These are phyloP conservation scores for Entomyzon cyanotis DNA, from an alignment of 2,113 vertebrate species.

Conservation along the genomic window DNA sequence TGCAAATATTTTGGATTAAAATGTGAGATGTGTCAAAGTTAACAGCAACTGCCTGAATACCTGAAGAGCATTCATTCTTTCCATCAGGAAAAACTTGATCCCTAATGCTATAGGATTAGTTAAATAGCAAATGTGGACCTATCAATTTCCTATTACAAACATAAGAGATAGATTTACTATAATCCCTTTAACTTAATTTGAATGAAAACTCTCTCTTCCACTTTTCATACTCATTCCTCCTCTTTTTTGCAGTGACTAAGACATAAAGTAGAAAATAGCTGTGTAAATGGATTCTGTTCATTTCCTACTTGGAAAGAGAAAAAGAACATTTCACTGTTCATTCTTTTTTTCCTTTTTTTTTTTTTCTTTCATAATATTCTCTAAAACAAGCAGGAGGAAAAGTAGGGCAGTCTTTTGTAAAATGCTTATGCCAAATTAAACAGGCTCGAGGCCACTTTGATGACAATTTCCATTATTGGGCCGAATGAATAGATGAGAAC, in stretches of 20 bases:
- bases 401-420: background rate
- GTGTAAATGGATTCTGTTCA: background rate
- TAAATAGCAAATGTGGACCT: background rate
- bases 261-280: background rate
- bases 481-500: background rate
- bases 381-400: slow-evolving; percentile 4
- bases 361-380: background rate
- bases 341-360: background rate
- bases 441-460: background rate
- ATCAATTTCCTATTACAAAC: background rate
- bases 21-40: background rate
- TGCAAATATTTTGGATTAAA: background rate
- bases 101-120: background rate
- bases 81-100: background rate
- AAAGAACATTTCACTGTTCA: background rate
- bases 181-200: background rate
- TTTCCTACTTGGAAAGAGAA: background rate
- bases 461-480: background rate
- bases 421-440: background rate
- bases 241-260: background rate
- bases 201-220: background rate
- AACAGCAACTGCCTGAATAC: background rate
- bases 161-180: background rate
- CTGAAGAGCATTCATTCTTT: background rate
- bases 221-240: background rate